phyloP scores from a whole-genome alignment of 2,113 vertebrate species.

The Pollachius pollachius region DNA sequence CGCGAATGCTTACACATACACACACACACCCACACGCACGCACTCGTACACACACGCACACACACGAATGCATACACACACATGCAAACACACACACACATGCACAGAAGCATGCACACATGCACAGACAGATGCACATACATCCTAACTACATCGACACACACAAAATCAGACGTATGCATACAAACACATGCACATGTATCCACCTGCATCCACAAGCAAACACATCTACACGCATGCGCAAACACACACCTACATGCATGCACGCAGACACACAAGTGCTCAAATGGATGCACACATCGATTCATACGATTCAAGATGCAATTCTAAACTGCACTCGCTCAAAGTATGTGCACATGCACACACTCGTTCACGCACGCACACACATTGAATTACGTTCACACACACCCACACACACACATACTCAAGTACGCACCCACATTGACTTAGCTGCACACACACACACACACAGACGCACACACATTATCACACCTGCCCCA shows the following conservation, averaged over 20 bases:
- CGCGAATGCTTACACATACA: neutral
- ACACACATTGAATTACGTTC: slow-evolving; percentile 1
- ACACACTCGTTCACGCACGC: neutral
- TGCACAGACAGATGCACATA: neutral
- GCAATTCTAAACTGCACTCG: too few species aligned
- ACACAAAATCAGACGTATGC: neutral
- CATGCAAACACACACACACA: neutral
- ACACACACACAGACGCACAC: neutral
- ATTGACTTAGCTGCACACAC: too few species aligned
- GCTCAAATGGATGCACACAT: too few species aligned
- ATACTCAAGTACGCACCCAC: neutral
- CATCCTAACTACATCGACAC: neutral
- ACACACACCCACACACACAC: slow-evolving; percentile 12
- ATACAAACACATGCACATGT: neutral
- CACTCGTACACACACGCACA: slow-evolving; percentile 13
- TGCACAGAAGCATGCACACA: neutral
- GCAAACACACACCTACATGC: too few species aligned
- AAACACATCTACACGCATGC: neutral
- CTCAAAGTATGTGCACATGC: neutral
- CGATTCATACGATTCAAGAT: too few species aligned
- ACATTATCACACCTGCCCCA: slow-evolving; percentile 37
- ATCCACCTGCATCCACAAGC: too few species aligned
- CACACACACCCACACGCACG: neutral
- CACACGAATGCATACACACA: neutral
- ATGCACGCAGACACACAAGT: neutral